Percentiles rank a stretch among this genome's conserved stretches.
phyloP scores from a whole-genome alignment of 2,888 invertebrate species.

The Athrips mouffetella region DNA sequence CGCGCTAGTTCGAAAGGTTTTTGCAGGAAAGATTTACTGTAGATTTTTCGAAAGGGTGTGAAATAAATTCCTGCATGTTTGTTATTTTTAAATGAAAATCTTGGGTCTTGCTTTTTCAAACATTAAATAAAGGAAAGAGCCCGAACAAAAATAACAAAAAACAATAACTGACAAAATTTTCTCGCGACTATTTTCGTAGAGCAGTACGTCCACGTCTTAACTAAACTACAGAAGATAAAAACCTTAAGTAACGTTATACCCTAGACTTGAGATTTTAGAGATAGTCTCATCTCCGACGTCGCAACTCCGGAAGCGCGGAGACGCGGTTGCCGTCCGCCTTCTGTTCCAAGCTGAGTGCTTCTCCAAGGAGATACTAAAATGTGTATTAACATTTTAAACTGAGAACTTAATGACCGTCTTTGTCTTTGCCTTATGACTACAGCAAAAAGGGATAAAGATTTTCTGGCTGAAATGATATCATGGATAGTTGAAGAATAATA shows the following conservation, averaged over 20 bases:
- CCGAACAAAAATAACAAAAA: no score
- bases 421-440: neutral
- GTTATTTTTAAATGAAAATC: no score
- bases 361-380: slow-evolving; percentile 11
- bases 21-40: neutral
- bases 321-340: slow-evolving; percentile 18
- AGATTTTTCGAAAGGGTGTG: slow-evolving; percentile 7
- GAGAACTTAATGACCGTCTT: neutral
- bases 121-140: no score
- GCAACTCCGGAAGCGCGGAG: slow-evolving; percentile 23
- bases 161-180: no score
- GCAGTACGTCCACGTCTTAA: no score
- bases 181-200: no score
- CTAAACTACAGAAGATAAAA: slow-evolving; percentile 6
- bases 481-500: no score
- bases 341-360: neutral
- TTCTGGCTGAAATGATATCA: no score
- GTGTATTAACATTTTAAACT: neutral
- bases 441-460: neutral
- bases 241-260: slow-evolving; percentile 9
- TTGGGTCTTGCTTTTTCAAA: no score
- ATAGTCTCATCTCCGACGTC: slow-evolving; percentile 38
- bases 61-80: neutral
- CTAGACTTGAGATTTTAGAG: slow-evolving; percentile 25
- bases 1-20: neutral